phyloP scores from a whole-genome alignment of 2,113 vertebrate species.

The Paedocypris sp. region DNA sequence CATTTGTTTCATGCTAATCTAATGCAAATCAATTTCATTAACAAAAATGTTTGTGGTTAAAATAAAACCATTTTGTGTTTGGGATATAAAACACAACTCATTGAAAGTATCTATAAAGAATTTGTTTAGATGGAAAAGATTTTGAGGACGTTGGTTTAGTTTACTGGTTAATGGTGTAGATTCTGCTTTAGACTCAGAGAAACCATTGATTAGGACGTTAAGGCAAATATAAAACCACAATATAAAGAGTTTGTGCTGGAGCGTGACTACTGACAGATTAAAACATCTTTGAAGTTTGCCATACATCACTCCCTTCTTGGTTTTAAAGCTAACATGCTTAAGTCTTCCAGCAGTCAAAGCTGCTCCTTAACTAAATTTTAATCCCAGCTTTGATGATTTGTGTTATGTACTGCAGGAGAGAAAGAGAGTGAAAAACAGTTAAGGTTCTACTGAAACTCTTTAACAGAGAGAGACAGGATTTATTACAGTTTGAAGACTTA shows the following conservation, averaged over 20 bases:
- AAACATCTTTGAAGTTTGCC: constrained; percentile 64
- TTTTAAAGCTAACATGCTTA: constrained; percentile 66
- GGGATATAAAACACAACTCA: too few relatives aligned
- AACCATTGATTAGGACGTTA: constrained; percentile 38
- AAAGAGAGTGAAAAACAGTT: constrained; percentile 34
- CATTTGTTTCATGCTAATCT: too few relatives aligned
- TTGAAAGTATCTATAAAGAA: too few relatives aligned
- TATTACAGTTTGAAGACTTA: not conserved
- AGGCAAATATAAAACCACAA: constrained; percentile 25
- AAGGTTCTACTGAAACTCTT: constrained; percentile 44
- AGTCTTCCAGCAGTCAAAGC: constrained; percentile 57
- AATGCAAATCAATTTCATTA: too few relatives aligned
- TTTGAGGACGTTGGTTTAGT: too few relatives aligned
- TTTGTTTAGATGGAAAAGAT: too few relatives aligned
- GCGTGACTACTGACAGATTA: constrained; percentile 61
- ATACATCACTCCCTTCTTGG: constrained; percentile 57
- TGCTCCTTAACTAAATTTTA: constrained; percentile 47
- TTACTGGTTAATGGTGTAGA: too few relatives aligned
- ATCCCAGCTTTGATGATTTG: constrained; percentile 64
- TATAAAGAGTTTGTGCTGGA: constrained; percentile 50
- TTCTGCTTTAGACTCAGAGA: constrained; percentile 27
- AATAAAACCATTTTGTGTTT: too few relatives aligned
- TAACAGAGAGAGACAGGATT: constrained; percentile 37
- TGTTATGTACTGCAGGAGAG: constrained; percentile 45
- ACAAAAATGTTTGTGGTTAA: too few relatives aligned